Base-by-base conservation (phyloP, 2,113 vertebrate genomes). In the Cromileptes altivelis region DNA sequence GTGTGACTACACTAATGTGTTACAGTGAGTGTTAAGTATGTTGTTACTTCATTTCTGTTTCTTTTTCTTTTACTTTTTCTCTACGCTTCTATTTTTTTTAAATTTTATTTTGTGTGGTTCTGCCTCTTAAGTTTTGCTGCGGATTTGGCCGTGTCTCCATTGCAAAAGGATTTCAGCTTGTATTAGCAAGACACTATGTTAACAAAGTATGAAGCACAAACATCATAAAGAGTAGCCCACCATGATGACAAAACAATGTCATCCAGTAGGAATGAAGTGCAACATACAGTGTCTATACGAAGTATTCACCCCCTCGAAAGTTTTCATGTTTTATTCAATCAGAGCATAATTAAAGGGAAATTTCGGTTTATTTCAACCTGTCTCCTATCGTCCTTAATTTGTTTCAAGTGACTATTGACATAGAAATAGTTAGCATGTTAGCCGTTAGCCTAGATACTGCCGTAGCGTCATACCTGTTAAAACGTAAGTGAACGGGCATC, bases 161-260 rank as follows among this genome's bases (percentile, higher is more conserved):
- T 45, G 37, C 25, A 64, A 42, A 53, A 30, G 37, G 50, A 76
- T 76, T 65, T 65, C 15, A 55, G 6, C 8, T 68, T 58, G 21
- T 58, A 37, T 67, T 57, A 57, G 18, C 18, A 33, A 55, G 27
- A 57, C 6, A 52, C 10, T 17, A 58, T 19, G 21, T 40, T 52
- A 60, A 50, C 42, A 60, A 21, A 10, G 1, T 30, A 65, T 1
- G 25, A 4, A 47, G 55, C 25, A 40, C 63, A 49, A 14, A 78
- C 15, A 67, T 47, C 27, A 21, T 5, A 3, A 21, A 58, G 23
- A 33, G 14, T 45, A 37, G 33, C 33, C 33, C 33, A 27, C 5
- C 27, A 2, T 21, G 21, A 30, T 49, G 42, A 15, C 56, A 57
- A 42, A 69, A 13, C 33, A 57, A 30, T 4, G 30, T 17, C 63